Percentiles rank a stretch among this genome's conserved stretches.
phyloP scores from a whole-genome alignment of 2,797 vertebrate species.

The Zenarchopterus dispar region DNA sequence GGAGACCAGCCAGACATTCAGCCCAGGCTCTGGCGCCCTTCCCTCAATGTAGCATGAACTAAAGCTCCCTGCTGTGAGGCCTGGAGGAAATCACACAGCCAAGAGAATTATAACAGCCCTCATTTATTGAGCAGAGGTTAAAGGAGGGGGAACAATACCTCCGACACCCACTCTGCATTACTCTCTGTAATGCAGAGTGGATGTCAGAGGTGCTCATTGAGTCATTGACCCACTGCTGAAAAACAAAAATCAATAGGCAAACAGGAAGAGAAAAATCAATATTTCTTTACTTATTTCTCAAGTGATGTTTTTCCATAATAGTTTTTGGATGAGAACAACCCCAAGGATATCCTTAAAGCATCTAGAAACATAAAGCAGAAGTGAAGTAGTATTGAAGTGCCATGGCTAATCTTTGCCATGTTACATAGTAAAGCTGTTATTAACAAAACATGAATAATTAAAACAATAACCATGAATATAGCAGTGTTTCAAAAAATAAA shows the following conservation, averaged over 20 bases:
- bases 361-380: neutral
- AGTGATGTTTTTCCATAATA: conserved; percentile 38
- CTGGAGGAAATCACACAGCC: conserved; percentile 71
- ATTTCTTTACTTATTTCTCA: conserved; percentile 32
- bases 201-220: no score
- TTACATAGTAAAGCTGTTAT: no score
- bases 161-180: conserved; percentile 45
- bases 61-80: conserved; percentile 72
- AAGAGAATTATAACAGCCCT: conserved; percentile 63
- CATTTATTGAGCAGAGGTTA: conserved; percentile 62
- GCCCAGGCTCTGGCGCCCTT: conserved; percentile 66
- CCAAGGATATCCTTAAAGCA: neutral
- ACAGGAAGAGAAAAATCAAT: conserved; percentile 51
- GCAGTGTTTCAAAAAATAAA: no score
- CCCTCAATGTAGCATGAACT: conserved; percentile 66
- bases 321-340: conserved; percentile 4
- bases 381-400: neutral
- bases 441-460: no score
- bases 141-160: conserved; percentile 63
- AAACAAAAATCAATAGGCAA: conserved; percentile 49
- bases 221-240: conserved; percentile 24
- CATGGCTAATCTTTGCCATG: no score
- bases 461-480: no score
- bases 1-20: conserved; percentile 69
- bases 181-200: conserved; percentile 12